A percentile compares a stretch with the other conserved stretches of the same genome.
These are phyloP conservation scores for Metalampra italica DNA, from an alignment of 2,888 invertebrate genomes.

Conservation along the genomic window DNA sequence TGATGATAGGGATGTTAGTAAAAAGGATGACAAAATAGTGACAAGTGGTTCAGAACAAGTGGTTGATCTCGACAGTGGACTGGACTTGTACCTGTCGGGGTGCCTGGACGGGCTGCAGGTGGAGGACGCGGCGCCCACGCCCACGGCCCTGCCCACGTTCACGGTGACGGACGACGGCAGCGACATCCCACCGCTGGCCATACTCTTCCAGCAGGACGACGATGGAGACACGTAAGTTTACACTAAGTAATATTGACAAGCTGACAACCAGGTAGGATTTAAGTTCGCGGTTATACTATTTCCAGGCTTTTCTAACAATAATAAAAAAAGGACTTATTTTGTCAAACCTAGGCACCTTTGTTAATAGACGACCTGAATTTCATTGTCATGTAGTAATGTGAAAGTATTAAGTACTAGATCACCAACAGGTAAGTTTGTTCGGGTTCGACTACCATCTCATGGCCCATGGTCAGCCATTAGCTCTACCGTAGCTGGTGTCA, in stretches of 20 bases:
- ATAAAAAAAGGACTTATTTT: no score
- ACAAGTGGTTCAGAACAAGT: conserved; percentile 30
- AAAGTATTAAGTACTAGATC: no score
- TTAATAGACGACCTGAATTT: no score
- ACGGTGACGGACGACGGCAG: conserved; percentile 24
- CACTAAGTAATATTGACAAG: background rate
- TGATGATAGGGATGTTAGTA: conserved; percentile 31
- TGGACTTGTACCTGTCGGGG: conserved; percentile 76
- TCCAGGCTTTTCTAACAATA: no score
- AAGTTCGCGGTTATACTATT: no score
- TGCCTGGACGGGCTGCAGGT: conserved; percentile 78
- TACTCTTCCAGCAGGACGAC: conserved; percentile 87
- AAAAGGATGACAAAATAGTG: conserved; percentile 22
- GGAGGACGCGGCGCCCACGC: conserved; percentile 18
- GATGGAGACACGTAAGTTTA: conserved; percentile 92
- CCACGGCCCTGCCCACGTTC: conserved; percentile 20
- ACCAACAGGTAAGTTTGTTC: no score
- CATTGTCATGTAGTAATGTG: no score
- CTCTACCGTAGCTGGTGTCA: no score
- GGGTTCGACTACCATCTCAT: no score
- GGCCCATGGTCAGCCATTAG: no score
- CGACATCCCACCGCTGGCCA: conserved; percentile 74
- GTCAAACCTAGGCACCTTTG: no score
- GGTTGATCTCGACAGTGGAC: conserved; percentile 80
- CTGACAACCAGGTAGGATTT: background rate